A percentile compares a stretch with the other conserved stretches of the same genome.
Evolutionary conservation across 1,140 invertebrate species (phyloP).

Genomic region (Tenebrio molitor): DNA sequence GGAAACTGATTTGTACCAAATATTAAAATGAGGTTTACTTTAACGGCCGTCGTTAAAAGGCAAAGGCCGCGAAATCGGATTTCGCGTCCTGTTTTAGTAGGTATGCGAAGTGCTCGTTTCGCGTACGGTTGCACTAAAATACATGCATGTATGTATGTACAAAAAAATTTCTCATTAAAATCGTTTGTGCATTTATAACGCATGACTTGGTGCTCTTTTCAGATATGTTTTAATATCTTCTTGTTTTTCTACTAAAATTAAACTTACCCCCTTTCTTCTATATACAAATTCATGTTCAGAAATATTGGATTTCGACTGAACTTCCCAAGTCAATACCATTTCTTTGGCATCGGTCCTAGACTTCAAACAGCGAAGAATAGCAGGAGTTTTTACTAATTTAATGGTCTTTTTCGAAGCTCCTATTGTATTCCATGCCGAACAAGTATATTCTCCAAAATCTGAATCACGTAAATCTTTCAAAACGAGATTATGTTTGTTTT

Average conservation of each 20-base stretch:
- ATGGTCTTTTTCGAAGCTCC: conserved; percentile 50
- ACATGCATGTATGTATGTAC: too few relatives aligned
- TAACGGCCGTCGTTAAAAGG: too few relatives aligned
- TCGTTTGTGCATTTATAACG: too few relatives aligned
- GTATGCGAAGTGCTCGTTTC: too few relatives aligned
- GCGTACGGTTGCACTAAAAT: too few relatives aligned
- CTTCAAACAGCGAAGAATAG: conserved; percentile 50
- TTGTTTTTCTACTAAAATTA: not conserved
- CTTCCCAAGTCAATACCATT: conserved; percentile 57
- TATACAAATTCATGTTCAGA: conserved; percentile 56
- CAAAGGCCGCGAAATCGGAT: too few relatives aligned
- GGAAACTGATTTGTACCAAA: too few relatives aligned
- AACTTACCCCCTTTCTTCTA: conserved; percentile 59
- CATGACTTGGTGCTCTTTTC: too few relatives aligned
- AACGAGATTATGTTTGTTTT: conserved; percentile 47
- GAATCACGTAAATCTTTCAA: conserved; percentile 51
- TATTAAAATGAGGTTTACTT: too few relatives aligned
- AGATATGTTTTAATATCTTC: too few relatives aligned
- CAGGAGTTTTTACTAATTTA: conserved; percentile 54
- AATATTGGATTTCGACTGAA: conserved; percentile 58
- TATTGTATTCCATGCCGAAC: conserved; percentile 53
- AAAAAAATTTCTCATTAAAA: too few relatives aligned
- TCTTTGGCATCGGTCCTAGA: conserved; percentile 48
- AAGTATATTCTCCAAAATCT: conserved; percentile 58
- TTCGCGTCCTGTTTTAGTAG: too few relatives aligned